Base-by-base conservation (phyloP, 2,113 vertebrate species). In the Upupa epops region DNA sequence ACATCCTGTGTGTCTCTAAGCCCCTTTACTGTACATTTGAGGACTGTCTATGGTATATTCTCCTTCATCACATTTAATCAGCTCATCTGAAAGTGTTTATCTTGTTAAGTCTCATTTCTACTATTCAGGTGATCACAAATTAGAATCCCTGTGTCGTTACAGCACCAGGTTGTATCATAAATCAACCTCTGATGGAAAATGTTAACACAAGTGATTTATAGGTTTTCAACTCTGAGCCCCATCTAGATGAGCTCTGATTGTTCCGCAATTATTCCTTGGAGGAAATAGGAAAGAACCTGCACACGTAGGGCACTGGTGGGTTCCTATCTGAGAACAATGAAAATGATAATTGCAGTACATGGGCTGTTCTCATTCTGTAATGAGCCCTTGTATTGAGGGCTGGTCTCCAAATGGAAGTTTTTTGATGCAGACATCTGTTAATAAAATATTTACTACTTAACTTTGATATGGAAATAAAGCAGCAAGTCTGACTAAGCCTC, bases 361-460 rank as follows among this genome's bases (percentile, higher is more conserved):
- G 75, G 93, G 55, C 64, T 92, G 31, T 64, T 92, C 77, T 81
- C 86, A 89, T 55, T 81, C 59, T 69, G 49, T 32, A 82, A 10
- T 17, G 65, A 75, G 49, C 61, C n/a, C 87, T 79, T 37, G 46
- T 63, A 69, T 68, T 79, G 73, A 86, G 60, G 40, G 46, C 74
- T 92, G n/a, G 9, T 64, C 70, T 92, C 83, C 96, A 90, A 97
- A 94, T 49, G 71, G 85, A 91, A 93, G 83, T 19, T 87, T n/a
- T 83, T 94, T 83, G 36, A 86, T 70, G 70, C 46, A 88, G 32
- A 77, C 83, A 91, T 91, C 91, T 93, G 77, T 90, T 96, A 97
- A 94, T 96, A 96, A 96, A 96, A 80, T 73, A 91, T 91, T 90
- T 87, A 80, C 75, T 60, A 64, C 56, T 95, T 93, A 95, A 81